Percentiles rank a stretch among this genome's conserved stretches.
Evolutionary conservation across 92 coral and sea anemone genomes (phyloP).

Genomic region (Heteractis magnifica): DNA sequence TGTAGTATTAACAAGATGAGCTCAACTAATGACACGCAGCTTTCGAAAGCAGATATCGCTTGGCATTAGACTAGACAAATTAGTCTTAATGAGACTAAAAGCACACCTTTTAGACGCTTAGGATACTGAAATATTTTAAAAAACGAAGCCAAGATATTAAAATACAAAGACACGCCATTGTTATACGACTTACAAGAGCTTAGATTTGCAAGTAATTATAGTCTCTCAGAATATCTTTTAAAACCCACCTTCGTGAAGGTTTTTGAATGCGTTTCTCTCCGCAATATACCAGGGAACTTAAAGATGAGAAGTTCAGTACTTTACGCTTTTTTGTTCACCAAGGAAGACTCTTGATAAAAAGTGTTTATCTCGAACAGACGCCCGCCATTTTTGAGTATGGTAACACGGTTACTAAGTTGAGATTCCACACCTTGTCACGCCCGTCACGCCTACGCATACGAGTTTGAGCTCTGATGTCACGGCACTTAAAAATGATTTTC

Average conservation of each 20-base stretch:
- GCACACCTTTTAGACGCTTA: background rate
- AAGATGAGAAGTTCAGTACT: background rate
- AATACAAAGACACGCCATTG: background rate
- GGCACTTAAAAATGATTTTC: background rate
- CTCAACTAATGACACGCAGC: background rate
- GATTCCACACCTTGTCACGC: constrained; percentile 36
- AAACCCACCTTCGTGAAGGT: background rate
- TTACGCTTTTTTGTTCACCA: background rate
- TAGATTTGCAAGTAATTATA: background rate
- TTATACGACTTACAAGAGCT: background rate
- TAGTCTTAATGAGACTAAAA: background rate
- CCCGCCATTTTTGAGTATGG: constrained; percentile 49
- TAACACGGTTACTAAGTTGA: constrained; percentile 37
- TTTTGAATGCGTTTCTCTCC: background rate
- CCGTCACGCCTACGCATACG: constrained; percentile 17
- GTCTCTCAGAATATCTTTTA: background rate
- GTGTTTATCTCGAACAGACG: constrained; percentile 31
- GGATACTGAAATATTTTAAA: background rate
- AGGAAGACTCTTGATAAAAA: background rate
- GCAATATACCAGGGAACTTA: background rate
- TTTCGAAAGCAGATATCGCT: background rate
- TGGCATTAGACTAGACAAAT: background rate
- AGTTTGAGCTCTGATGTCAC: constrained; percentile 30
- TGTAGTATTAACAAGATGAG: background rate
- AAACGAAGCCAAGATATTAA: background rate